A percentile compares a stretch with the other conserved stretches of the same genome.
These are phyloP conservation scores for Furnarius figulus DNA, from an alignment of 2,113 vertebrate genomes.

Conservation along the genomic window DNA sequence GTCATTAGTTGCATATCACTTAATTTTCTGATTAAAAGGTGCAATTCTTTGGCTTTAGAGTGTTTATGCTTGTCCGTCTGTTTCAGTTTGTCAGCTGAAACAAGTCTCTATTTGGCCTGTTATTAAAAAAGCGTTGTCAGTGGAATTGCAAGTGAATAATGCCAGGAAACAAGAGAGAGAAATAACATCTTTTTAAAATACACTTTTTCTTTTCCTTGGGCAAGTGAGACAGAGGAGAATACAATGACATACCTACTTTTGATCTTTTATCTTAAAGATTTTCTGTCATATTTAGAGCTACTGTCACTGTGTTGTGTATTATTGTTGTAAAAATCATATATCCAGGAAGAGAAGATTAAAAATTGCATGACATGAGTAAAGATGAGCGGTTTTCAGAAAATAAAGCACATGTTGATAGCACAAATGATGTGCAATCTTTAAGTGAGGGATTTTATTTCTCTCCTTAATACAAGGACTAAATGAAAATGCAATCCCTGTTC, in stretches of 20 bases:
- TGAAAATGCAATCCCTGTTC: neutral
- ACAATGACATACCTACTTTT: conserved; percentile 2
- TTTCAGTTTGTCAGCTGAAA: conserved; percentile 4
- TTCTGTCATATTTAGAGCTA: conserved; percentile 39
- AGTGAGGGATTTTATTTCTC: neutral
- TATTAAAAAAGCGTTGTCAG: neutral
- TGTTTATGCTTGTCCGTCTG: neutral
- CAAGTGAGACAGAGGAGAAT: neutral
- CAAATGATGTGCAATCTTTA: neutral
- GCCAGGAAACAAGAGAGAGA: neutral
- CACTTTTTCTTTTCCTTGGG: neutral
- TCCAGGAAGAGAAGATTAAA: conserved; percentile 14
- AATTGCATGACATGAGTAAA: neutral
- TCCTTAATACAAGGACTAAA: neutral
- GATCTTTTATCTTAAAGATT: conserved; percentile 53
- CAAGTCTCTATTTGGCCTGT: neutral
- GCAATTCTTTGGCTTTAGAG: neutral
- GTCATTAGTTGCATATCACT: neutral
- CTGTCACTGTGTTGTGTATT: neutral
- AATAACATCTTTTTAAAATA: neutral
- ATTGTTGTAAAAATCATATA: conserved; percentile 25
- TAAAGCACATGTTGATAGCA: neutral
- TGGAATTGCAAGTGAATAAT: neutral
- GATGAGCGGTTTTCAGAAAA: conserved; percentile 18
- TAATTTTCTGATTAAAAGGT: conserved; percentile 17